A percentile compares a stretch with the other conserved stretches of the same genome.
These are phyloP conservation scores for Heteropelma amictum DNA, from an alignment of 2,888 invertebrate species.

Conservation along the genomic window DNA sequence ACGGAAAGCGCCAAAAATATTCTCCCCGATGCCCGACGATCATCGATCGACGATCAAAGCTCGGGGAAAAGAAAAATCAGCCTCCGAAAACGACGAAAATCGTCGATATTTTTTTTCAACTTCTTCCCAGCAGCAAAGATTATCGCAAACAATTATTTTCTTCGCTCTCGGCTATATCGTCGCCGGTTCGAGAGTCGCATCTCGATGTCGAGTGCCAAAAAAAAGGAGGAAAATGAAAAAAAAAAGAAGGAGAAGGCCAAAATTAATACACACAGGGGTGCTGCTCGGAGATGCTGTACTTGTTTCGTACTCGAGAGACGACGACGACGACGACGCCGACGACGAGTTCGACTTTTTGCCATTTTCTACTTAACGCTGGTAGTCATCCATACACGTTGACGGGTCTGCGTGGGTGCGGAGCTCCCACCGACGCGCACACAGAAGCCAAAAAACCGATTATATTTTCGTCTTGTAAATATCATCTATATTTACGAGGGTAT, in stretches of 20 bases:
- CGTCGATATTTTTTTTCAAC: no score
- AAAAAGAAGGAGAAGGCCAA: neutral
- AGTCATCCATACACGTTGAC: constrained; percentile 49
- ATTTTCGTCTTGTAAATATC: constrained; percentile 75
- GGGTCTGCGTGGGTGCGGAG: constrained; percentile 35
- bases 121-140: no score
- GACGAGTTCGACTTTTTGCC: constrained; percentile 39
- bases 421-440: constrained; percentile 53
- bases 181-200: no score
- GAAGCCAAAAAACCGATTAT: constrained; percentile 61
- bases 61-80: no score
- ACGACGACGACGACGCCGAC: no score
- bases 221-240: neutral
- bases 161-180: no score
- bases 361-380: constrained; percentile 54
- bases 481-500: constrained; percentile 75
- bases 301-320: neutral
- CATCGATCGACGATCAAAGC: no score
- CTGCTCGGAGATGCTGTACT: neutral
- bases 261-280: constrained; percentile 16
- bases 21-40: no score
- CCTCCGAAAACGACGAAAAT: no score
- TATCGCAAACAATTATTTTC: no score
- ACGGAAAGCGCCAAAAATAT: constrained; percentile 40
- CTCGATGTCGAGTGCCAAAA: neutral